phyloP scores from a whole-genome alignment of 92 coral and sea anemone species.

The Palythoa grandiflora region DNA sequence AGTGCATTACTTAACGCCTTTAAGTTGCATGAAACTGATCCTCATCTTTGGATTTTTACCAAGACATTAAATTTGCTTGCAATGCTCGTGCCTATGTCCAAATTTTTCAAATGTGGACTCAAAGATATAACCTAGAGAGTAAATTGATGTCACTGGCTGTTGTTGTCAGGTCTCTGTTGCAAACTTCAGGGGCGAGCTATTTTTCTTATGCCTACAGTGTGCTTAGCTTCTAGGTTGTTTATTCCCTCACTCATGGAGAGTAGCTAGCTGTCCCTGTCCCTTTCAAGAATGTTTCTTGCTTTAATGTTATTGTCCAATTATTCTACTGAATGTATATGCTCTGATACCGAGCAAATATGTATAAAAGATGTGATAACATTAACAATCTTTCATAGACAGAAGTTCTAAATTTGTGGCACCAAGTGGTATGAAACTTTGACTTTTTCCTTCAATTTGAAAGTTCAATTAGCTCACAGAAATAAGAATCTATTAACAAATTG shows the following conservation, averaged over 20 bases:
- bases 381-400: too few relatives aligned
- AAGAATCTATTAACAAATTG: not conserved
- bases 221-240: not conserved
- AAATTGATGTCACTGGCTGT: constrained; percentile 37
- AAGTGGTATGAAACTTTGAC: not conserved
- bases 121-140: constrained; percentile 40
- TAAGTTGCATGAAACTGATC: too few relatives aligned
- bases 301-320: not conserved
- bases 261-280: not conserved
- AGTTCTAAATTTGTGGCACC: not conserved
- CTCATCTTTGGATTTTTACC: too few relatives aligned
- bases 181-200: constrained; percentile 49
- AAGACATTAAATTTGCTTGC: too few relatives aligned
- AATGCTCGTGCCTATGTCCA: too few relatives aligned
- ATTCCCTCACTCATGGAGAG: not conserved
- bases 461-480: too few relatives aligned
- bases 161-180: not conserved
- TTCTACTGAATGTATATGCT: not conserved
- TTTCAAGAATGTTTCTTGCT: not conserved
- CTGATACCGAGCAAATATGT: not conserved
- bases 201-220: not conserved
- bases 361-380: not conserved
- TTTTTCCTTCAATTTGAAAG: not conserved
- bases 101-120: not conserved
- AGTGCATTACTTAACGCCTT: too few relatives aligned